Evolutionary conservation across 1,140 invertebrate species (phyloP), one percentile per base, ranked within the genome.

Genomic region (Oreohelix idahoensis): DNA sequence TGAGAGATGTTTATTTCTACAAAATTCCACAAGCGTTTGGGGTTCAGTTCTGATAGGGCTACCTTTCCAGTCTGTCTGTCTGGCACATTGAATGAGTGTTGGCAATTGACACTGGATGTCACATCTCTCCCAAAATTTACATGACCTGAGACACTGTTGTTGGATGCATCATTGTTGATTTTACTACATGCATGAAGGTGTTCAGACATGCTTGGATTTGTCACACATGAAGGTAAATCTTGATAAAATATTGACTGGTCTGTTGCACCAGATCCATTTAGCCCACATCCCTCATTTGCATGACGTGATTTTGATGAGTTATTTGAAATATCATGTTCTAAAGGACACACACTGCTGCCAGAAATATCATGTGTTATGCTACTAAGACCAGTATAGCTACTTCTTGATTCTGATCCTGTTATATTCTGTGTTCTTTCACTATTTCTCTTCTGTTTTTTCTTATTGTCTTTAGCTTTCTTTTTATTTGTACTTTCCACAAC

Each of bases 1-100:
- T 94, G 93, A 0, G 94, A 93, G n/a, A 98, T 92, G 94, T 98
- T 95, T 53, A 97, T 95, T 92, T 95, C 93, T 83, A 96, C 92
- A 92, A 96, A 95, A 92, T 96, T 96, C 95, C 95, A 95, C 85
- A 92, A 93, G 92, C 96, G 94, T 15, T 94, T 84, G 0, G 96
- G 96, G 90, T 95, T 96, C 26, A 99, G 93, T 92, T 98, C 96
- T 75, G 94, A 87, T 58, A 95, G 94, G 32, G 96, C 96, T 88
- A 95, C 90, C 84, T 93, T 92, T 5, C 96, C 96, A 42, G 97
- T 93, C 53, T 88, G 71, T 87, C 92, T 86, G 84, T 93, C 92
- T 66, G 92, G 92, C 32, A 92, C 91, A 81, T 87, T 79, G 83
- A 86, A 90, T 32, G 39, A 32, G 69, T 42, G 5, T 8, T 10